A percentile compares a stretch with the other conserved stretches of the same genome.
Evolutionary conservation across 2,113 vertebrate genomes (phyloP).

Genomic region (Saguinus midas): DNA sequence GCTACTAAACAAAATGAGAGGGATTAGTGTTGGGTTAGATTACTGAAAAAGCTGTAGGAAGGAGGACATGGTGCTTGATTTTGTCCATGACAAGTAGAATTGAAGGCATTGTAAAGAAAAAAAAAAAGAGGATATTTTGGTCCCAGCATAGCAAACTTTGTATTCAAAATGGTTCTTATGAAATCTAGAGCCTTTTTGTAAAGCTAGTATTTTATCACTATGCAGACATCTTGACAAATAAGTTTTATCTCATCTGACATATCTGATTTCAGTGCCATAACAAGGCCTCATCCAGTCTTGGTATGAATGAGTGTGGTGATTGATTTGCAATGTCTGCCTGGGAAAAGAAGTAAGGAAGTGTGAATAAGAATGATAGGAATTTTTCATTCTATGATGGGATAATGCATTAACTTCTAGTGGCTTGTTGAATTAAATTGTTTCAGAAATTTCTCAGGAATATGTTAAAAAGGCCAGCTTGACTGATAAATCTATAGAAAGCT

Average conservation of each 20-base stretch:
- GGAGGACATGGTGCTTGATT: neutral
- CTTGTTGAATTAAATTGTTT: conserved; percentile 8
- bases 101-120: neutral
- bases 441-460: neutral
- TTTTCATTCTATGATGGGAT: neutral
- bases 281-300: neutral
- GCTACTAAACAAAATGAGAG: neutral
- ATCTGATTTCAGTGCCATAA: neutral
- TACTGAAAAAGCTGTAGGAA: neutral
- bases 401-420: neutral
- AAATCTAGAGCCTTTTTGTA: neutral
- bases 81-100: neutral
- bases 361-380: neutral
- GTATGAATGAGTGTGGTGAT: conserved; percentile 7
- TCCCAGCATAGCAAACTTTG: neutral
- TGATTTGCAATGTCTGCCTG: conserved; percentile 36
- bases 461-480: neutral
- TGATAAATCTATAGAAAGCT: neutral
- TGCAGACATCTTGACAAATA: neutral
- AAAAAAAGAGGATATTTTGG: neutral
- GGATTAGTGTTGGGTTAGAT: neutral
- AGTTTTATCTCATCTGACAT: conserved; percentile 26
- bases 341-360: conserved; percentile 19
- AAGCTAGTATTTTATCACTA: neutral
- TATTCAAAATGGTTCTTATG: neutral